Percentiles rank a stretch among this genome's conserved stretches.
phyloP scores from a whole-genome alignment of 2,113 vertebrate genomes.

The Scophthalmus maximus region DNA sequence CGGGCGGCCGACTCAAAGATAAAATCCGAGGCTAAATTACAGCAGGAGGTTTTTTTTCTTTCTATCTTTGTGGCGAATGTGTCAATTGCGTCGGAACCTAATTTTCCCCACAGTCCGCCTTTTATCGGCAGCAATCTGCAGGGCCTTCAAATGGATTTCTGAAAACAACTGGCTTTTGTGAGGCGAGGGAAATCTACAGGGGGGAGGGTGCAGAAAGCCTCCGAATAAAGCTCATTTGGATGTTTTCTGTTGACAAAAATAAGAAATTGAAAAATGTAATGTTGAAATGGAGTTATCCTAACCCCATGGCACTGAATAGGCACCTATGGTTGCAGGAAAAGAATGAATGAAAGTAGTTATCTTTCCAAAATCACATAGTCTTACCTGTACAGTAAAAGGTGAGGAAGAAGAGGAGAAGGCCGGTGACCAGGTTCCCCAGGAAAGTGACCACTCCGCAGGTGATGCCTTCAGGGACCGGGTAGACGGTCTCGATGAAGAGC shows the following conservation, averaged over 20 bases:
- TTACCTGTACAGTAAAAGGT: slow-evolving; percentile 95
- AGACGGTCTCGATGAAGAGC: slow-evolving; percentile 97
- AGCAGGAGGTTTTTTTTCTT: slow-evolving; percentile 1
- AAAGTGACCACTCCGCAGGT: slow-evolving; percentile 97
- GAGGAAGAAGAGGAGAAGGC: slow-evolving; percentile 94
- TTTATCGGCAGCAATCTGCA: slow-evolving; percentile 35
- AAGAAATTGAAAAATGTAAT: neutral
- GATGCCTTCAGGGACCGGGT: slow-evolving; percentile 98
- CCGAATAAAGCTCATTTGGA: neutral
- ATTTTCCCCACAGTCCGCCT: slow-evolving; percentile 35
- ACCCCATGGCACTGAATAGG: neutral
- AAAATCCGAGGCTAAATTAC: slow-evolving; percentile 41
- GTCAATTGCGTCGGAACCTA: slow-evolving; percentile 16
- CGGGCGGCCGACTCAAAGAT: slow-evolving; percentile 21
- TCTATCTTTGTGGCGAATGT: slow-evolving; percentile 25
- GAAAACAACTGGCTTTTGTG: slow-evolving; percentile 35
- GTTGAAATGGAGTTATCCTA: neutral
- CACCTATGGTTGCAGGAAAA: neutral
- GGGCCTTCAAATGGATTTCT: slow-evolving; percentile 31
- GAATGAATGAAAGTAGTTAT: neutral
- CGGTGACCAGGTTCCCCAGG: slow-evolving; percentile 94
- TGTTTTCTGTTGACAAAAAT: neutral
- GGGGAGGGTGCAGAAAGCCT: neutral
- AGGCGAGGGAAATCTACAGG: slow-evolving; percentile 7
- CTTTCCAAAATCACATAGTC: neutral